Base-by-base conservation (phyloP, 2,888 invertebrate species). In the Myathropa florea region DNA sequence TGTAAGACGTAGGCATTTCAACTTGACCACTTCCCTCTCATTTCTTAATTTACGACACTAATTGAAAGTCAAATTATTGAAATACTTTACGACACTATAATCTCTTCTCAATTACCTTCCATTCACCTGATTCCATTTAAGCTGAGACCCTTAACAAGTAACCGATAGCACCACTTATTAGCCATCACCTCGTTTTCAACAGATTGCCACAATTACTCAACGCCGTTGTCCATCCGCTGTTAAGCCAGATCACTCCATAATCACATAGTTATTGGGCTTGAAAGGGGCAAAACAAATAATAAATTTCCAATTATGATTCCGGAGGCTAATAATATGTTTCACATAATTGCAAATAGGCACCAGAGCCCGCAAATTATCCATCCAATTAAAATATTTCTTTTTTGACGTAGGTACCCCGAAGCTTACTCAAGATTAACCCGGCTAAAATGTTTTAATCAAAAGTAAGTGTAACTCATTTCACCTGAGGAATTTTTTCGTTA, bases 401-500 rank as follows among this genome's bases (percentile, higher is more conserved):
- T 46, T 64, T n/a, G 12, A 33, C 26, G 1, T 4, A n/a, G 12
- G 26, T 0, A 18, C 57, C 63, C 33, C 33, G 55, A 77, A 39
- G 57, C 71, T 39, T 59, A 59, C 18, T 21, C 21, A 26, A 23
- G 68, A 73, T 83, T 73, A 73, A 57, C 61, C 24, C 24, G 18
- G 53, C 23, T 75, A 39, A 79, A 76, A 82, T 81, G 72, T 77
- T 85, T 85, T 82, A 85, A 85, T 85, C 85, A 85, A 82, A 85
- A 78, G 24, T 85, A 81, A 85, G 67, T 77, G 71, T 71, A 72
- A 60, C 33, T 28, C 53, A 80, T 84, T 84, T 71, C 55, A 76
- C 76, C 61, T 59, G 60, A 2, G 65, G 53, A 60, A n/a, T 53
- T n/a, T 28, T 23, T 67, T 80, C 39, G 24, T 61, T 9, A 9